These are phyloP conservation scores for Typhlomys cinereus DNA, from an alignment of 2,113 vertebrate species.

Conservation along the genomic window DNA sequence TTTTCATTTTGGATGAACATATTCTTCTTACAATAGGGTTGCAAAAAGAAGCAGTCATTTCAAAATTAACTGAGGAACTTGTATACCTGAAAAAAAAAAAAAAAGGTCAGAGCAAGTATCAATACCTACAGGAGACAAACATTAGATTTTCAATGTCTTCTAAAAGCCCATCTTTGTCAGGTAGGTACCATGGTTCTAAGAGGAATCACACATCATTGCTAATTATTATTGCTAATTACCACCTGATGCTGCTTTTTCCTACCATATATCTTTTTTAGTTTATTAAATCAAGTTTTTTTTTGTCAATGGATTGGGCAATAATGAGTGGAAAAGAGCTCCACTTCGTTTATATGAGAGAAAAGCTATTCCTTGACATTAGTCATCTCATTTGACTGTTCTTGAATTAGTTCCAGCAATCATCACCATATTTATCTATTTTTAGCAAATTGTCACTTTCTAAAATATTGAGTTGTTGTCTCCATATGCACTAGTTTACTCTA, in stretches of 20 bases:
- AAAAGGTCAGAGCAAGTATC: background rate
- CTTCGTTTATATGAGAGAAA: conserved; percentile 74
- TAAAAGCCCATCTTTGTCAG: background rate
- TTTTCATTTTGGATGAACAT: background rate
- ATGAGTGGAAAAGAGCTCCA: conserved; percentile 53
- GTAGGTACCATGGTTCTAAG: background rate
- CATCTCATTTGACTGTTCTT: conserved; percentile 80
- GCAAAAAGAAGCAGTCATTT: conserved; percentile 17
- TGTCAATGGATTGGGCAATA: conserved; percentile 54
- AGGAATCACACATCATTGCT: background rate
- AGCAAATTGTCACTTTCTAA: conserved; percentile 73
- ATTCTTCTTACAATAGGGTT: background rate
- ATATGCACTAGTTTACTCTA: conserved; percentile 76
- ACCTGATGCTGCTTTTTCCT: conserved; percentile 29
- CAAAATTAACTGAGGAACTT: background rate
- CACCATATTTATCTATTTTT: conserved; percentile 82
- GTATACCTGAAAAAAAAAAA: background rate
- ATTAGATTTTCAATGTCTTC: background rate
- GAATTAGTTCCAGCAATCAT: conserved; percentile 84
- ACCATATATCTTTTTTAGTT: conserved; percentile 26
- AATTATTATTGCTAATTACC: conserved; percentile 55
- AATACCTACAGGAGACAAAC: background rate
- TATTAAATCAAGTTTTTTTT: conserved; percentile 49
- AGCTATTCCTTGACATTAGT: conserved; percentile 78
- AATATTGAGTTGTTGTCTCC: conserved; percentile 75